Conservation (phyloP, 2,888 invertebrate species). For the Leptopilina myrica region DNA sequence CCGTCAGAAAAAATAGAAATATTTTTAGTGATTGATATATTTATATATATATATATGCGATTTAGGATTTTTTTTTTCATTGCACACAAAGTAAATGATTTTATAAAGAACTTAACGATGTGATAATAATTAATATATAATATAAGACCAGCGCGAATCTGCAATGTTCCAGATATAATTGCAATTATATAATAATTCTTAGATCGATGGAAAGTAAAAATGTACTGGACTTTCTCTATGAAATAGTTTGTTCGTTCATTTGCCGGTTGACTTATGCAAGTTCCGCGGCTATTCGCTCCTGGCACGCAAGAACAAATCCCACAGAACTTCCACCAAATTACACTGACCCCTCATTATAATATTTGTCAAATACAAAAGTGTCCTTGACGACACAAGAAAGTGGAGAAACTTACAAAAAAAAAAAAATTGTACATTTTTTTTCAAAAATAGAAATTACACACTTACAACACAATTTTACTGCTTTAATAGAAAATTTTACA, state of each 20-base stretch:
- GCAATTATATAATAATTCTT: conserved; percentile 63
- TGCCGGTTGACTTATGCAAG: conserved; percentile 71
- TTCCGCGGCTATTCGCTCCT: conserved; percentile 57
- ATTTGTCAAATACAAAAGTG: background rate
- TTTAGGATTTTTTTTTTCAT: background rate
- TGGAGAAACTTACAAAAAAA: background rate
- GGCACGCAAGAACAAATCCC: conserved; percentile 59
- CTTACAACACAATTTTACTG: background rate
- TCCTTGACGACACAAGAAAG: background rate
- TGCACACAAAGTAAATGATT: background rate
- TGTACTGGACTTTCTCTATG: conserved; percentile 75
- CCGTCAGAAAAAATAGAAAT: background rate
- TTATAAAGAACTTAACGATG: background rate
- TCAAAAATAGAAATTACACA: background rate
- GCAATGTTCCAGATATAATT: conserved; percentile 63
- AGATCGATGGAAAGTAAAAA: conserved; percentile 73
- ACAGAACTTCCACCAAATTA: conserved; percentile 19
- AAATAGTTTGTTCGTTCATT: conserved; percentile 71
- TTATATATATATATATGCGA: no score
- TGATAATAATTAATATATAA: conserved; percentile 42
- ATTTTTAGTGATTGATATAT: background rate
- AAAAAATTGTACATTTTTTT: background rate
- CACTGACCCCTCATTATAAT: conserved; percentile 3
- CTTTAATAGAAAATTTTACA: no score
- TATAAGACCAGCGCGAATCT: conserved; percentile 49